A percentile compares a stretch with the other conserved stretches of the same genome.
Evolutionary conservation across 2,888 invertebrate species (phyloP).

Genomic region (Drosophila fulvimacula): DNA sequence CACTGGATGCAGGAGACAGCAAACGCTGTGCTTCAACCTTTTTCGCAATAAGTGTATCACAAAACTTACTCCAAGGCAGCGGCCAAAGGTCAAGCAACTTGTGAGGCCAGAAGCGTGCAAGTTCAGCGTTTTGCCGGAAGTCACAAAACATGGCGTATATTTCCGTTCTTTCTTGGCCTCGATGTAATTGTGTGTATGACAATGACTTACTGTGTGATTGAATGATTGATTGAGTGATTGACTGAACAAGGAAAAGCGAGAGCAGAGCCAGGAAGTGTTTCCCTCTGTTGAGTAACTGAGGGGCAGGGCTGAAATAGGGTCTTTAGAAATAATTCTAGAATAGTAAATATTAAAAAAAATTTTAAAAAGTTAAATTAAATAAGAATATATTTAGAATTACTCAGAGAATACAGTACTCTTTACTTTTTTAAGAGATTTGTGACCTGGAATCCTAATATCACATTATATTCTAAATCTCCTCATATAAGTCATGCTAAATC

Average conservation of each 20-base stretch:
- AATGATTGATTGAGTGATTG: background rate
- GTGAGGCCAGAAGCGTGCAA: constrained; percentile 7
- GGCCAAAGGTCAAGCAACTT: constrained; percentile 22
- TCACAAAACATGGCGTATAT: background rate
- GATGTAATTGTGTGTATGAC: constrained; percentile 1
- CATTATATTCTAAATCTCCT: background rate
- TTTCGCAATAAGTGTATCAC: constrained; percentile 43
- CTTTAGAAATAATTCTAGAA: background rate
- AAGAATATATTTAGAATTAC: too few species aligned
- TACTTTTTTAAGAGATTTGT: too few species aligned
- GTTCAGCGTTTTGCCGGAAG: constrained; percentile 7
- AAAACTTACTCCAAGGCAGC: constrained; percentile 44
- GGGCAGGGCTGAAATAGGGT: background rate
- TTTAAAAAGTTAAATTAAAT: too few species aligned
- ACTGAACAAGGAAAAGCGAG: background rate
- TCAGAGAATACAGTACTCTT: too few species aligned
- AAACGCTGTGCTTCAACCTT: constrained; percentile 1
- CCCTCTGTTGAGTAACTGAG: background rate
- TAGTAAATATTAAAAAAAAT: too few species aligned
- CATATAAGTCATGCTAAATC: background rate
- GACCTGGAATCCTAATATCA: too few species aligned
- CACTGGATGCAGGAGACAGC: constrained; percentile 12
- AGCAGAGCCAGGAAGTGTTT: background rate
- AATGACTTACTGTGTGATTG: background rate
- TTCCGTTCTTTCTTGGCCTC: background rate